Percentiles rank a stretch among this genome's conserved stretches.
Evolutionary conservation across 1,140 invertebrate genomes (phyloP).

Genomic region (Nixonia krombeini): DNA sequence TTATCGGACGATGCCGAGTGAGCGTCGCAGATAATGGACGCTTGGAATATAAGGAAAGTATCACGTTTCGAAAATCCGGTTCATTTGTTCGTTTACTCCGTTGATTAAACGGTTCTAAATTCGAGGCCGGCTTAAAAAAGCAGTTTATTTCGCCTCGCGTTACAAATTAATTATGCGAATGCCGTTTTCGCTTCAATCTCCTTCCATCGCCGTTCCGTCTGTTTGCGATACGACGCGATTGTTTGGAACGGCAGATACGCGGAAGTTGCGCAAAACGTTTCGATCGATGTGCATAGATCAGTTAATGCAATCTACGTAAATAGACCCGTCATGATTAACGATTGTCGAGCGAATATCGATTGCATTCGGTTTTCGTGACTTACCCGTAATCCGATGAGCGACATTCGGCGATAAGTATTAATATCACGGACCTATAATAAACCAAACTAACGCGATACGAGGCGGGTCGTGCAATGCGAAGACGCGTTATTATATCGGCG

Average conservation of each 20-base stretch:
- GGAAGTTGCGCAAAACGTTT: background rate
- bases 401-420: background rate
- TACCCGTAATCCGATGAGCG: background rate
- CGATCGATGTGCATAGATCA: background rate
- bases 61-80: background rate
- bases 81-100: background rate
- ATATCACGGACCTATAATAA: no score
- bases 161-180: no score
- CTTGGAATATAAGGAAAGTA: background rate
- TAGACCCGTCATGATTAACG: background rate
- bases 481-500: no score
- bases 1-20: conserved; percentile 32
- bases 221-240: no score
- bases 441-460: no score
- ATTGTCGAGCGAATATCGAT: conserved; percentile 1
- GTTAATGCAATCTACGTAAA: conserved; percentile 1
- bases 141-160: no score
- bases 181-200: no score
- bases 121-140: no score
- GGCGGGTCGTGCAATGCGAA: no score
- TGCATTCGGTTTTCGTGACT: background rate
- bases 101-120: background rate
- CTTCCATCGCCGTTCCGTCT: no score
- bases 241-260: background rate
- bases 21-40: conserved; percentile 29